A percentile compares a stretch with the other conserved stretches of the same genome.
These are phyloP conservation scores for Hipparchia sbordonii DNA, from an alignment of 2,888 invertebrate genomes.

Conservation along the genomic window DNA sequence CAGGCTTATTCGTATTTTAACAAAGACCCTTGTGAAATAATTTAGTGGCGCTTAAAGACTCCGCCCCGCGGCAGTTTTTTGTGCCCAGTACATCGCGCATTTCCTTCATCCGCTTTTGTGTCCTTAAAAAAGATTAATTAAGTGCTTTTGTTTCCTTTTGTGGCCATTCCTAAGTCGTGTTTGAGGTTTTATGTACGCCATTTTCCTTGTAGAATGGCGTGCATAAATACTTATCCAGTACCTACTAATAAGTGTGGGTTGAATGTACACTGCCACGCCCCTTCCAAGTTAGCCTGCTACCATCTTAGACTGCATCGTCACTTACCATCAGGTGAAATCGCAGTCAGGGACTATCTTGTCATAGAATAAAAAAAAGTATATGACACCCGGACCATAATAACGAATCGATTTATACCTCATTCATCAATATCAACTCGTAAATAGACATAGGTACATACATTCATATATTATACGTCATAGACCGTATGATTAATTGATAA, in stretches of 20 bases:
- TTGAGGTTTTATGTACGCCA: slow-evolving; percentile 39
- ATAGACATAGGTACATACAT: too few species aligned
- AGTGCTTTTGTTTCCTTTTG: slow-evolving; percentile 65
- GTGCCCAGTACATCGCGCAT: slow-evolving; percentile 55
- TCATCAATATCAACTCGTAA: too few species aligned
- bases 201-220: slow-evolving; percentile 2
- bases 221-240: background rate
- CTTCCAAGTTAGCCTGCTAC: too few species aligned
- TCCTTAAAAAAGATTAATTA: slow-evolving; percentile 75
- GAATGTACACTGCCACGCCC: too few species aligned
- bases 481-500: too few species aligned
- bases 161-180: slow-evolving; percentile 58
- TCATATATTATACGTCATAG: too few species aligned
- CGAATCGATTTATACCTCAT: too few species aligned
- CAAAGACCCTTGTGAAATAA: slow-evolving; percentile 44
- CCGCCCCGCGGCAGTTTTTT: slow-evolving; percentile 53
- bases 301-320: too few species aligned
- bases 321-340: too few species aligned
- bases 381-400: too few species aligned
- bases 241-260: background rate
- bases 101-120: slow-evolving; percentile 60
- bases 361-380: too few species aligned
- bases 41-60: slow-evolving; percentile 61
- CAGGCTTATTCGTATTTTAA: background rate
- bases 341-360: too few species aligned